phyloP scores from a whole-genome alignment of 2,888 invertebrate species.

The Spilosoma lubricipeda region DNA sequence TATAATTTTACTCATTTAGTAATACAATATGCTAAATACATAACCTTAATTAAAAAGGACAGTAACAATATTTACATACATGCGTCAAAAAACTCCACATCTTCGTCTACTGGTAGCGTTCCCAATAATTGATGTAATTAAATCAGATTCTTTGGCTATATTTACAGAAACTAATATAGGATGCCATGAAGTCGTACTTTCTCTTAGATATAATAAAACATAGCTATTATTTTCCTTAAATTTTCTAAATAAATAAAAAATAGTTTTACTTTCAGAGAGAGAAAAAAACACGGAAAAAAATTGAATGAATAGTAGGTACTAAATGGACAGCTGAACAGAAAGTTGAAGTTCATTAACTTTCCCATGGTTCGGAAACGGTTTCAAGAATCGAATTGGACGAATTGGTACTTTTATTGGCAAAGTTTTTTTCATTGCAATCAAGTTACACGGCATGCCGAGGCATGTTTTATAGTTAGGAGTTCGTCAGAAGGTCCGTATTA shows the following conservation, averaged over 20 bases:
- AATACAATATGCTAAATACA: too few species aligned
- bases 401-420: slow-evolving; percentile 54
- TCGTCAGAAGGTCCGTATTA: slow-evolving; percentile 57
- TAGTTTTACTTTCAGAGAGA: background rate
- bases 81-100: too few species aligned
- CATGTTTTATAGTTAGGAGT: slow-evolving; percentile 55
- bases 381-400: slow-evolving; percentile 53
- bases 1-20: too few species aligned
- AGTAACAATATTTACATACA: too few species aligned
- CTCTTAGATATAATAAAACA: slow-evolving; percentile 1
- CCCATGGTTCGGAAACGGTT: slow-evolving; percentile 36
- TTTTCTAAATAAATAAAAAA: background rate
- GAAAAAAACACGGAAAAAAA: slow-evolving; percentile 11
- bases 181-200: background rate
- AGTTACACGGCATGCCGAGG: slow-evolving; percentile 44
- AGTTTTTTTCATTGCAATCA: slow-evolving; percentile 56
- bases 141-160: too few species aligned
- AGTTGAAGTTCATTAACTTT: slow-evolving; percentile 54
- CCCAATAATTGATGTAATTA: too few species aligned
- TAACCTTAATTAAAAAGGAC: too few species aligned
- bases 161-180: background rate
- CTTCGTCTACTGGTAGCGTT: too few species aligned
- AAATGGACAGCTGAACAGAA: slow-evolving; percentile 41
- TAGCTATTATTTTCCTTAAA: background rate
- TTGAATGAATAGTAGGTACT: slow-evolving; percentile 43